Percentiles rank a stretch among this genome's conserved stretches.
Evolutionary conservation across 2,113 vertebrate genomes (phyloP).

Genomic region (Peromyscus polionotus): DNA sequence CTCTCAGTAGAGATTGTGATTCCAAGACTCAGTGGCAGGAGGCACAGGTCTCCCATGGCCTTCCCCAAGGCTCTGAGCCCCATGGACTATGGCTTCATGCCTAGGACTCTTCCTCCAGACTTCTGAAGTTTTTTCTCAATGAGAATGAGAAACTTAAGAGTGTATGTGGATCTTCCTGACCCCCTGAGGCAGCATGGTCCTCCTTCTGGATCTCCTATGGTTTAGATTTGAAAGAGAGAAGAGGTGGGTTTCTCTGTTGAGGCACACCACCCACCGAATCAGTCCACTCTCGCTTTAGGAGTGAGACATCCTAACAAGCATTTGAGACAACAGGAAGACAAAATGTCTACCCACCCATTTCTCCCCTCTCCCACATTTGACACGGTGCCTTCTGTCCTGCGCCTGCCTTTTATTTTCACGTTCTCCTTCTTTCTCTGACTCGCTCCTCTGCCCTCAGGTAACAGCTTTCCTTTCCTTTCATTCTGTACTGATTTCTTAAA

Average conservation of each 20-base stretch:
- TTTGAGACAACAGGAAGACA: neutral
- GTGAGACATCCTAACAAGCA: neutral
- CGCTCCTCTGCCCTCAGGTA: neutral
- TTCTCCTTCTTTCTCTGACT: constrained; percentile 55
- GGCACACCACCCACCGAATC: neutral
- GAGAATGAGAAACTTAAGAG: neutral
- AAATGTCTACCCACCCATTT: neutral
- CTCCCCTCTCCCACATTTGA: neutral
- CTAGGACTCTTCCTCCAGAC: neutral
- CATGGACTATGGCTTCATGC: neutral
- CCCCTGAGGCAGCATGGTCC: neutral
- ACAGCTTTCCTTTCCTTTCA: neutral
- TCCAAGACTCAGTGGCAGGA: neutral
- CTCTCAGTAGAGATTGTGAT: neutral
- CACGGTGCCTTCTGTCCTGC: neutral
- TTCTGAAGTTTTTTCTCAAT: neutral
- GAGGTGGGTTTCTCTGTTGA: neutral
- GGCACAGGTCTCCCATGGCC: neutral
- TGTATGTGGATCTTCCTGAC: fast-evolving
- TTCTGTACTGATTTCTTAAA: constrained; percentile 62
- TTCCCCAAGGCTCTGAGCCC: neutral
- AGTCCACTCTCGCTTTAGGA: neutral
- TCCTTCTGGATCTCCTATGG: neutral
- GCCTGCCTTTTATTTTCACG: constrained; percentile 11
- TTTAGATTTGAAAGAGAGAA: neutral